Evolutionary conservation across 2,797 vertebrate species (phyloP).

Genomic region (Halcyon chelicuti): DNA sequence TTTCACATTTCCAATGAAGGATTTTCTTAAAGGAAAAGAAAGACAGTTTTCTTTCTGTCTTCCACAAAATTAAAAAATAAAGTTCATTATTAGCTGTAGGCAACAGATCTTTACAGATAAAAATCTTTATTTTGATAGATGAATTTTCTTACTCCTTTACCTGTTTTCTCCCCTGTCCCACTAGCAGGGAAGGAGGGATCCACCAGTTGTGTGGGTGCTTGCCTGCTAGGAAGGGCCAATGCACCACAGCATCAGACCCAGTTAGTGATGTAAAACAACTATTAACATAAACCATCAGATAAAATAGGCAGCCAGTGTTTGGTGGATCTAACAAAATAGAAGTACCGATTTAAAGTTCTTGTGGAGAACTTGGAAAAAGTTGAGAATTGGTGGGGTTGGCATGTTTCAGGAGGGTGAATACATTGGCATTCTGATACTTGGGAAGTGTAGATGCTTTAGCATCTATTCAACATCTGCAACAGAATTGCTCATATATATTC

Average conservation of each 20-base stretch:
- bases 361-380: not conserved
- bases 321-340: not conserved
- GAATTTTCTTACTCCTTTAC: not conserved
- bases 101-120: not conserved
- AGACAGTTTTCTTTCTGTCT: not conserved
- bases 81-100: not conserved
- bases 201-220: not conserved
- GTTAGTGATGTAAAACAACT: not conserved
- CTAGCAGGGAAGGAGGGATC: not conserved
- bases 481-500: not conserved
- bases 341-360: not conserved
- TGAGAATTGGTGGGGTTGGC: not conserved
- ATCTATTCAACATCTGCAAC: not conserved
- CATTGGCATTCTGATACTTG: not conserved
- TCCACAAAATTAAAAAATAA: not conserved
- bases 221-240: not conserved
- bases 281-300: fast-evolving
- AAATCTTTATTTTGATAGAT: not conserved
- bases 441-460: not conserved
- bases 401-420: not conserved
- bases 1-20: not conserved
- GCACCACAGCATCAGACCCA: not conserved
- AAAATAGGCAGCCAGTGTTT: not conserved
- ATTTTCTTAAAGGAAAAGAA: not conserved
- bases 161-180: not conserved